Percentiles rank a stretch among this genome's conserved stretches.
phyloP scores from a whole-genome alignment of 2,888 invertebrate genomes.

The Crepidodera aurea region DNA sequence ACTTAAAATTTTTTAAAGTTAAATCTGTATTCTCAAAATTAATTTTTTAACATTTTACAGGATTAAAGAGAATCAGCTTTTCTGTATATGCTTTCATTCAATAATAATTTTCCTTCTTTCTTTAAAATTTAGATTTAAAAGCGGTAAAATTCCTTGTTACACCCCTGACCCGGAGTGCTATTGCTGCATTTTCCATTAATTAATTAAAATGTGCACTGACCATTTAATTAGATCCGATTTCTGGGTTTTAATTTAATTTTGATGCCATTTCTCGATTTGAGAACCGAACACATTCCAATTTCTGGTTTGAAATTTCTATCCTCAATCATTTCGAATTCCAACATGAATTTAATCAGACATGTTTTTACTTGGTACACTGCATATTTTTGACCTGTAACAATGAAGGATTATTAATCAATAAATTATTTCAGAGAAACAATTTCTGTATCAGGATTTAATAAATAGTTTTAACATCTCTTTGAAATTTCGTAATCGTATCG shows the following conservation, averaged over 20 bases:
- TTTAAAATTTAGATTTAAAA: no score
- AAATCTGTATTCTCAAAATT: no score
- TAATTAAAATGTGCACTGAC: slow-evolving; percentile 10
- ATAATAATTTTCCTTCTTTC: no score
- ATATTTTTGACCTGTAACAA: slow-evolving; percentile 69
- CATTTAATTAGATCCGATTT: slow-evolving; percentile 11
- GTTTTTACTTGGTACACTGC: slow-evolving; percentile 72
- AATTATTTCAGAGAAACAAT: no score
- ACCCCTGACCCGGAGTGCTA: not conserved
- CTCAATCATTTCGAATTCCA: slow-evolving; percentile 62
- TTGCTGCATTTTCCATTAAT: slow-evolving; percentile 9
- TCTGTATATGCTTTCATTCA: no score
- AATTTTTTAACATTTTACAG: no score
- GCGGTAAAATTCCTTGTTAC: not conserved
- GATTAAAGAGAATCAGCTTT: no score
- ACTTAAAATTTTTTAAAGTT: no score
- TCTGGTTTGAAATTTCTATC: slow-evolving; percentile 44
- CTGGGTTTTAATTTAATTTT: slow-evolving; percentile 43
- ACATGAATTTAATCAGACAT: slow-evolving; percentile 65
- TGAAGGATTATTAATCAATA: not conserved
- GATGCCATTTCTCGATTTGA: slow-evolving; percentile 51
- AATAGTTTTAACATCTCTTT: no score
- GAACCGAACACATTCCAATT: slow-evolving; percentile 49
- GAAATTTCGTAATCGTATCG: no score
- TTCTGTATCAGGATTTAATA: no score